Conservation (phyloP, 2,797 vertebrate genomes). For the Onychomys leucogaster region DNA sequence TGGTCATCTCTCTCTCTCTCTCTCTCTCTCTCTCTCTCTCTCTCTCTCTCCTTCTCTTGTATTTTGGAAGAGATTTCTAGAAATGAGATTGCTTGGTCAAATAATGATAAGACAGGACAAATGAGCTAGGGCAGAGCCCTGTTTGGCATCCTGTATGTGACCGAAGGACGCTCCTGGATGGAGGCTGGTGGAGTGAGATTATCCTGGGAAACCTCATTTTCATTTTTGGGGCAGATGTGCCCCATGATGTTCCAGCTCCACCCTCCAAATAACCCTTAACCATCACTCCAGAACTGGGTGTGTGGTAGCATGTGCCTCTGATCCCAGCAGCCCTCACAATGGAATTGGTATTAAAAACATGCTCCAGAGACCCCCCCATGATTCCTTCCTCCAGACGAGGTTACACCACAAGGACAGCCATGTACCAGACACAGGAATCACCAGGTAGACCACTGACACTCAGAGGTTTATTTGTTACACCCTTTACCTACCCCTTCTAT, state of each 20-base stretch:
- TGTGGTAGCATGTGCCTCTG: not conserved
- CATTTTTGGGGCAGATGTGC: not conserved
- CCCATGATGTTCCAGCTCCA: not conserved
- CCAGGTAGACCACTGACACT: not conserved
- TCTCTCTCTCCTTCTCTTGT: rapidly evolving
- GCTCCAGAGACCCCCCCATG: not conserved
- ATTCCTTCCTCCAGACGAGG: not conserved
- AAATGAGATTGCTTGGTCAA: not conserved
- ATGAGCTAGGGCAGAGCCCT: not conserved
- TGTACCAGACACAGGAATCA: not conserved
- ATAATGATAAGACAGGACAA: not conserved
- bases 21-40: not conserved
- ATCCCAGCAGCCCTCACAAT: not conserved
- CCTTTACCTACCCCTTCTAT: not conserved
- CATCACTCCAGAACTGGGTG: not conserved
- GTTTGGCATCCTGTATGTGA: rapidly evolving
- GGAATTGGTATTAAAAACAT: not conserved
- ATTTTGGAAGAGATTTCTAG: not conserved
- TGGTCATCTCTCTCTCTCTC: not conserved
- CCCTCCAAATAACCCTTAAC: not conserved
- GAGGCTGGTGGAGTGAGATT: rapidly evolving
- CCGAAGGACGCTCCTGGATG: not conserved
- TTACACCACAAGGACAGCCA: not conserved
- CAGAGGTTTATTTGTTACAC: not conserved
- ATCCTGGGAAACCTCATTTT: not conserved